Base-by-base conservation (phyloP, 2,797 vertebrate genomes). In the Tinamus major region DNA sequence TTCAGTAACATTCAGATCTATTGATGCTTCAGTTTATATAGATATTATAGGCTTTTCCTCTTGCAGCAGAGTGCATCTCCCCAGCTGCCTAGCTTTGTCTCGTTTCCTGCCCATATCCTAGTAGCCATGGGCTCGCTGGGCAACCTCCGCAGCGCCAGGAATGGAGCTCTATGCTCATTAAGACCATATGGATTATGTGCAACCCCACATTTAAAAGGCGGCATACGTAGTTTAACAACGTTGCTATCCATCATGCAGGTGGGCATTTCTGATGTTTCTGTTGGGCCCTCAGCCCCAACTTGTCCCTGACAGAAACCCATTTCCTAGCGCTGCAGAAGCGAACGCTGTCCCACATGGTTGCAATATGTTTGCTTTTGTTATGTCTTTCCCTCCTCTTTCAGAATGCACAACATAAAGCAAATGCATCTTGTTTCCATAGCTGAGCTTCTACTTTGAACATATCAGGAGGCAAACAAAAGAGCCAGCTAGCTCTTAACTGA, bases 1-100 rank as follows among this genome's bases (percentile, higher is more conserved):
- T 93, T 90, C 81, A 92, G 61, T 56, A 92, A 86, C n/a, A 76
- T 55, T 81, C 85, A 31, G 63, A 79, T 56, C 49, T 79, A 65
- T 35, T 35, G 26, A 79, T 56, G 39, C 14, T 56, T 67, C 41
- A 35, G 18, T 67, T 67, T 67, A 65, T 46, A 56, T 27, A 29
- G 58, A 56, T 42, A 59, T 41, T 46, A 72, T 42, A 91, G 49
- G 59, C 13, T 81, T 76, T 64, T 68, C 14, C 70, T 27, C 39
- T 74, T 49, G 41, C 1, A 14, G 74, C 55, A 74, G 59, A 64
- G 74, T 15, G 23, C 48, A 86, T 68, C 37, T 69, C 84, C 42
- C 49, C 48, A 74, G 0, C 29, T 82, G 72, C 76, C 41, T 77
- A 58, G 42, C n/a, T 83, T 92, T 71, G 20, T 41, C 72, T 82